Conservation (phyloP, 2,797 vertebrate species). For the Enteromius argenteus region DNA sequence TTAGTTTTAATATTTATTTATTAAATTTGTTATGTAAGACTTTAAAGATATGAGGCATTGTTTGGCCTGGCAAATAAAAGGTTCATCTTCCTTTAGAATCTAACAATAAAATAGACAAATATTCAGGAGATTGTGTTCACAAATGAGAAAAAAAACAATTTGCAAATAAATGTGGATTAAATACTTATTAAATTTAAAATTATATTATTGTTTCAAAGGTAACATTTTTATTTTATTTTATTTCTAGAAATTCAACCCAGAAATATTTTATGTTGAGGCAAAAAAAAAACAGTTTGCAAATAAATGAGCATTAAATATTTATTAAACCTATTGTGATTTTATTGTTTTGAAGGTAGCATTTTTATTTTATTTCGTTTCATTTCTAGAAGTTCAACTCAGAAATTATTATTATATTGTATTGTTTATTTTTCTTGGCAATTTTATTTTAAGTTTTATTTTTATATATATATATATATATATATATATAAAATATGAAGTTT, state of each 20-base stretch:
- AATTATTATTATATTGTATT: neutral
- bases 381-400: neutral
- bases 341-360: neutral
- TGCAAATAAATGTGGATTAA: neutral
- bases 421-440: neutral
- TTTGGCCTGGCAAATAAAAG: neutral
- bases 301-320: too few relatives aligned
- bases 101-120: neutral
- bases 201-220: neutral
- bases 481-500: too few relatives aligned
- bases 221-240: neutral
- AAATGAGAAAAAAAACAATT: neutral
- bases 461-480: too few relatives aligned
- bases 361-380: neutral
- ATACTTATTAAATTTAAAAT: neutral
- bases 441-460: neutral
- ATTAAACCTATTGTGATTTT: neutral
- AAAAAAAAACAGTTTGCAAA: too few relatives aligned
- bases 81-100: neutral
- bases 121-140: neutral
- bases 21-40: neutral
- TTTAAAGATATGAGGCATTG: neutral
- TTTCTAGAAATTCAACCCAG: neutral
- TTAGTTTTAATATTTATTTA: neutral
- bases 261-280: neutral